phyloP scores from a whole-genome alignment of 2,113 vertebrate genomes.

The Tinamus guttatus region DNA sequence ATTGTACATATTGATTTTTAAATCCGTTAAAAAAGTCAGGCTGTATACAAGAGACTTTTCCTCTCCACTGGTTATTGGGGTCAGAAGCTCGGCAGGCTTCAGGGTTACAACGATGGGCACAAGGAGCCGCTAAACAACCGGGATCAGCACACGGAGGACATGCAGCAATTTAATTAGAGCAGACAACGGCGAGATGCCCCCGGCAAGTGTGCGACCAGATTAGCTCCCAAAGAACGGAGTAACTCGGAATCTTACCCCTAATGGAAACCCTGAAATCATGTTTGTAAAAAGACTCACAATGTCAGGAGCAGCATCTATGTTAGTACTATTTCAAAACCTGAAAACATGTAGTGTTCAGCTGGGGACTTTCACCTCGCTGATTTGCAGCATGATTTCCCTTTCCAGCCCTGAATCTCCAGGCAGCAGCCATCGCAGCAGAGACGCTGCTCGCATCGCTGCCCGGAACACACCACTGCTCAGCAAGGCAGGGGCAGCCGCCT shows the following conservation, averaged over 20 bases:
- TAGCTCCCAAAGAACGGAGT: background rate
- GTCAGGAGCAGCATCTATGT: background rate
- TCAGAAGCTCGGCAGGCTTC: background rate
- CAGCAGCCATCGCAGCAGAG: background rate
- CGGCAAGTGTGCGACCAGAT: background rate
- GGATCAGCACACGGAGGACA: background rate
- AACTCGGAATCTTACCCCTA: background rate
- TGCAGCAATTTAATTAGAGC: background rate
- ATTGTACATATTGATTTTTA: background rate
- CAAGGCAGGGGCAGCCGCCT: constrained; percentile 1
- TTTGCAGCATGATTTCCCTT: background rate
- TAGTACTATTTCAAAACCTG: background rate
- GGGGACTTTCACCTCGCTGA: background rate
- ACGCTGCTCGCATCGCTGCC: background rate
- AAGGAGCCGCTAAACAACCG: background rate
- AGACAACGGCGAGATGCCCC: background rate
- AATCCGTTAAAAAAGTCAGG: background rate
- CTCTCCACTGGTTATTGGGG: background rate
- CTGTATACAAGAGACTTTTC: background rate
- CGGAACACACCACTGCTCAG: background rate
- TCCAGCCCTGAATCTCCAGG: background rate
- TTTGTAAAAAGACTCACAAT: background rate
- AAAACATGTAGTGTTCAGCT: background rate
- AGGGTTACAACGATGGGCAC: background rate
- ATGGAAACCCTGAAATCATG: background rate